Evolutionary conservation across 2,888 invertebrate genomes (phyloP), one percentile per base, ranked within the genome.

Genomic region (Molorchus minor): DNA sequence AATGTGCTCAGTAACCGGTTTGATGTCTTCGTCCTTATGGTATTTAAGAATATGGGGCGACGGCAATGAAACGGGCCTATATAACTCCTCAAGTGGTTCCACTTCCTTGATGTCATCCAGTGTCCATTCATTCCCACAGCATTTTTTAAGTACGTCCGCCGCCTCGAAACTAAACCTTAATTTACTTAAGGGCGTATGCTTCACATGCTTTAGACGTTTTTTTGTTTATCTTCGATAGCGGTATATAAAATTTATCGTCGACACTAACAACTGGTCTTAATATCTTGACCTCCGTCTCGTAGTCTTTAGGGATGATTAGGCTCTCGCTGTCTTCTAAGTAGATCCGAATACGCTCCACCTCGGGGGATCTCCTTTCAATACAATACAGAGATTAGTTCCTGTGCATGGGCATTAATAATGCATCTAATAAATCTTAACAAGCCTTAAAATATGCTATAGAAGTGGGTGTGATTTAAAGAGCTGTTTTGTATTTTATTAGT

Each of bases 1-100:
- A 56, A 75, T 77, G 54, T 75, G 70, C 64, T 79, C 79, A 7
- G 68, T 75, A 65, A 79, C 77, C 67, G 79, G 79, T 72, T 78
- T 79, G 40, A 77, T 61, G 52, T 76, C 72, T 30, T 69, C 68
- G 43, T 38, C 21, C n/a, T 56, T 53, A 13, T 55, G 58, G 61
- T 55, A 46, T 45, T 47, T 49, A 17, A 55, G 55, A 38, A 61
- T 49, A 47, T 47, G 55, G 43, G 53, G 15, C 35, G 45, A 33
- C n/a, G 62, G 54, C 46, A 56, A 45, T 46, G 67, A 66, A 61
- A 69, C 67, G 45, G 69, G 69, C 69, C 59, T 56, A 49, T 68
- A 61, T 49, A 66, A 56, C 56, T 67, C 64, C 46, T 61, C 62
- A 40, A 68, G 55, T 35, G 16, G n/a, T n/a, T n/a, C 16, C 54